These are phyloP conservation scores for Umimayanthus kanabou DNA, from an alignment of 92 coral and sea anemone genomes.

Conservation along the genomic window DNA sequence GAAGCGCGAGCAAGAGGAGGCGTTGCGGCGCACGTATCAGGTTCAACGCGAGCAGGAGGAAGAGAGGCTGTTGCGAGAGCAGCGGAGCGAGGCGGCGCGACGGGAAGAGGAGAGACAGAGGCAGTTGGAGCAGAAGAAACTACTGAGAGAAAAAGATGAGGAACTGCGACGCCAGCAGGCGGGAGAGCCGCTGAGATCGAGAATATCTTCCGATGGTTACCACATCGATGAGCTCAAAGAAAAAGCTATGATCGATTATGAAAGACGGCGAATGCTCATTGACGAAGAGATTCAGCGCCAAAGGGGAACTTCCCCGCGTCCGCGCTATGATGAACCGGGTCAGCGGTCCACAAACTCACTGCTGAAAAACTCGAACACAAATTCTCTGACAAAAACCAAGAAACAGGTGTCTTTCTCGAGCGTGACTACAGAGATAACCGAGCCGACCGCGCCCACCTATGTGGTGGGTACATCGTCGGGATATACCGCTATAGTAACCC, in stretches of 20 bases:
- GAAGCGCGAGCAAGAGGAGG: slow-evolving; percentile 79
- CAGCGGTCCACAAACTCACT: slow-evolving; percentile 53
- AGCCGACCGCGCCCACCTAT: slow-evolving; percentile 81
- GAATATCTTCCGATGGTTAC: slow-evolving; percentile 53
- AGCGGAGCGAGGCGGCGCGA: slow-evolving; percentile 61
- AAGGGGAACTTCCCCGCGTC: slow-evolving; percentile 46
- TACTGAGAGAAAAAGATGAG: slow-evolving; percentile 84
- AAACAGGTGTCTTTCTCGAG: slow-evolving; percentile 93
- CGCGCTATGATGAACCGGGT: slow-evolving; percentile 20
- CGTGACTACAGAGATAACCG: slow-evolving; percentile 91
- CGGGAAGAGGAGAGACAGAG: slow-evolving; percentile 65
- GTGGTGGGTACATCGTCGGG: slow-evolving; percentile 79
- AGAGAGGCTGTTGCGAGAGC: slow-evolving; percentile 62
- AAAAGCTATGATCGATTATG: slow-evolving; percentile 84
- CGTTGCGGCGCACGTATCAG: slow-evolving; percentile 57
- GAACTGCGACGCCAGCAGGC: slow-evolving; percentile 82
- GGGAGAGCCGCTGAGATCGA: slow-evolving; percentile 67
- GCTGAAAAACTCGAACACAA: slow-evolving; percentile 55
- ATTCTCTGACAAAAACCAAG: slow-evolving; percentile 58
- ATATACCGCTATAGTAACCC: slow-evolving; percentile 76
- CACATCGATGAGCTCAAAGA: slow-evolving; percentile 81
- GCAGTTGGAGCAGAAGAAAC: slow-evolving; percentile 73
- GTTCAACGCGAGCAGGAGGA: slow-evolving; percentile 53
- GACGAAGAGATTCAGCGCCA: slow-evolving; percentile 79
- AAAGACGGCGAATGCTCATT: slow-evolving; percentile 73